Conservation (phyloP, 1,140 invertebrate genomes). For the Dreissena rostriformis region DNA sequence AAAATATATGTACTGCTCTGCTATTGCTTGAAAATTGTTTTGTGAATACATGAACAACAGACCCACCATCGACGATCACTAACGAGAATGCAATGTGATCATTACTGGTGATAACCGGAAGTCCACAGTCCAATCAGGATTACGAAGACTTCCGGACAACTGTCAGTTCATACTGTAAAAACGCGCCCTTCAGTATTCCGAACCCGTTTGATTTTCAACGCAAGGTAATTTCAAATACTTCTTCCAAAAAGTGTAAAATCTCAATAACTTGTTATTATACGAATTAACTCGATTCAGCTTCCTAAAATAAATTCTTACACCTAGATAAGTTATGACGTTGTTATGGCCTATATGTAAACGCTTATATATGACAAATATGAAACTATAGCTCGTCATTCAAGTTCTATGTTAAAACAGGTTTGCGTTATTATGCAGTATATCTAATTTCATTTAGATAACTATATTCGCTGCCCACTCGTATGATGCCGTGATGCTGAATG, state of each 20-base stretch:
- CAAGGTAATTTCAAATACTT: slow-evolving; percentile 50
- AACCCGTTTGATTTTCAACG: slow-evolving; percentile 65
- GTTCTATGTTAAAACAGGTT: not conserved
- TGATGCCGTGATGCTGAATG: slow-evolving; percentile 96
- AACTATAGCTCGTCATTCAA: too few relatives aligned
- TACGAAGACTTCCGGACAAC: slow-evolving; percentile 89
- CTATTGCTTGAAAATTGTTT: too few relatives aligned
- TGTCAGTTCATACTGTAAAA: slow-evolving; percentile 89
- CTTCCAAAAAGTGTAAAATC: not conserved
- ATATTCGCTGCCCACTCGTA: slow-evolving; percentile 98
- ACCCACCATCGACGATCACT: too few relatives aligned
- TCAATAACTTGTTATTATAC: not conserved
- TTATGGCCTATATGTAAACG: too few relatives aligned
- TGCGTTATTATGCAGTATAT: not conserved
- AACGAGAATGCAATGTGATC: slow-evolving; percentile 89
- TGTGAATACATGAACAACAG: too few relatives aligned
- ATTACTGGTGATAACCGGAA: slow-evolving; percentile 92
- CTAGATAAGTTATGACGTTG: too few relatives aligned
- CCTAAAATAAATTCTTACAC: too few relatives aligned
- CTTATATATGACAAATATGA: too few relatives aligned
- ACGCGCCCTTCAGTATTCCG: slow-evolving; percentile 91
- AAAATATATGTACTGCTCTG: too few relatives aligned
- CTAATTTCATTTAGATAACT: slow-evolving; percentile 86
- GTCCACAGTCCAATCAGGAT: slow-evolving; percentile 88
- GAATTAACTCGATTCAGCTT: too few relatives aligned